These are phyloP conservation scores for Trissolcus brochymenae DNA, from an alignment of 2,888 invertebrate genomes.

Conservation along the genomic window DNA sequence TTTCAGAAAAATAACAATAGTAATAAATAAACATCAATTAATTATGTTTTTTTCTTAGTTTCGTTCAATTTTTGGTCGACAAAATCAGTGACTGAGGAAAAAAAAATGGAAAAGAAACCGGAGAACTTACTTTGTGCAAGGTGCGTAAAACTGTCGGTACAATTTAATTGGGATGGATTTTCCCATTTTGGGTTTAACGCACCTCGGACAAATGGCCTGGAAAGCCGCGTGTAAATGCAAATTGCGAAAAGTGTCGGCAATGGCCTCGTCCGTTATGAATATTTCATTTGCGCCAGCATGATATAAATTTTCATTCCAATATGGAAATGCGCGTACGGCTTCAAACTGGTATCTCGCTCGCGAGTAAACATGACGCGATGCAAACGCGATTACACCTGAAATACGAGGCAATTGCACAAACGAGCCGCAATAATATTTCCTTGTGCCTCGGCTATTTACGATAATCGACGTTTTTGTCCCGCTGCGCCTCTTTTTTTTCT, in stretches of 20 bases:
- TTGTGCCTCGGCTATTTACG: conserved; percentile 32
- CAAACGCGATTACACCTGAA: conserved; percentile 53
- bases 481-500: not conserved
- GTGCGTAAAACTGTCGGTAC: not conserved
- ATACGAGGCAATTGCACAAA: conserved; percentile 56
- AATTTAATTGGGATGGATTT: conserved; percentile 7
- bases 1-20: too few relatives aligned
- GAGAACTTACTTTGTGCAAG: not conserved
- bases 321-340: conserved; percentile 50
- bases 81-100: not conserved
- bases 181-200: conserved; percentile 36
- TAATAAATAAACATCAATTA: not conserved
- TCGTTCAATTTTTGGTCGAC: not conserved
- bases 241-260: conserved; percentile 55
- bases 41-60: not conserved
- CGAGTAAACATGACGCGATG: conserved; percentile 46
- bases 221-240: conserved; percentile 39
- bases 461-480: conserved; percentile 34
- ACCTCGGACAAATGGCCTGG: conserved; percentile 37
- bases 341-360: conserved; percentile 54
- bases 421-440: conserved; percentile 54
- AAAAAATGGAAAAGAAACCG: not conserved
- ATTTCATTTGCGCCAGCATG: conserved; percentile 52
- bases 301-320: conserved; percentile 58
- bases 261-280: conserved; percentile 57